A percentile compares a stretch with the other conserved stretches of the same genome.
These are phyloP conservation scores for Dysidea cf. avara DNA, from an alignment of 37 sponge, comb jelly and placozoan genomes.

Conservation along the genomic window DNA sequence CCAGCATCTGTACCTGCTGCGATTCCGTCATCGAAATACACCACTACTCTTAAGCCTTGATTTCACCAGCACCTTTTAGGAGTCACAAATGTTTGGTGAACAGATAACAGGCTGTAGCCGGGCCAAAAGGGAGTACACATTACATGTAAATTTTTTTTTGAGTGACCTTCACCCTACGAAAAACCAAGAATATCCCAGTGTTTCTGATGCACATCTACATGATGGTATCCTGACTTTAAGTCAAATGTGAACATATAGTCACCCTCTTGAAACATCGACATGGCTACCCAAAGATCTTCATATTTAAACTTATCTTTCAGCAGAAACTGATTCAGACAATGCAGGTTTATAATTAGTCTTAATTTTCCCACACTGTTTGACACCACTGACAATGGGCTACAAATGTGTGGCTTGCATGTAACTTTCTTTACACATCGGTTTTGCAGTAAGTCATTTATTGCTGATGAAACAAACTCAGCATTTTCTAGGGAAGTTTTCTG, in stretches of 20 bases:
- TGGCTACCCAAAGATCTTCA: constrained; percentile 12
- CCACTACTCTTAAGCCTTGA: background rate
- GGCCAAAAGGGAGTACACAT: constrained; percentile 16
- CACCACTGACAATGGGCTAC: constrained; percentile 7
- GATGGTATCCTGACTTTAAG: constrained; percentile 11
- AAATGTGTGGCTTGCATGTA: background rate
- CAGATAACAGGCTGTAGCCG: constrained; percentile 11
- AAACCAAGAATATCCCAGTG: constrained; percentile 9
- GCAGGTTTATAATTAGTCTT: constrained; percentile 1
- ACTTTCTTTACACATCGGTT: too few species aligned
- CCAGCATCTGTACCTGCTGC: background rate
- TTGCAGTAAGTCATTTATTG: too few species aligned
- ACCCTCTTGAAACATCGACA: constrained; percentile 8
- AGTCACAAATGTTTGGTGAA: constrained; percentile 16
- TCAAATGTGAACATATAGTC: constrained; percentile 21
- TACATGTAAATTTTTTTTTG: constrained; percentile 3
- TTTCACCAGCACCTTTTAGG: background rate
- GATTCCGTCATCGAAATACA: constrained; percentile 40
- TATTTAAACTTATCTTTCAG: constrained; percentile 5
- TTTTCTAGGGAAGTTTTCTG: background rate
- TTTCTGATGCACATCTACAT: constrained; percentile 3
- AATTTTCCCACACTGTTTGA: background rate
- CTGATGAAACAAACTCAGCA: too few species aligned
- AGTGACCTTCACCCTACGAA: constrained; percentile 10
- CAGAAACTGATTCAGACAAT: constrained; percentile 3